Conservation (phyloP, 1,140 invertebrate genomes). For the Helicoverpa zea region DNA sequence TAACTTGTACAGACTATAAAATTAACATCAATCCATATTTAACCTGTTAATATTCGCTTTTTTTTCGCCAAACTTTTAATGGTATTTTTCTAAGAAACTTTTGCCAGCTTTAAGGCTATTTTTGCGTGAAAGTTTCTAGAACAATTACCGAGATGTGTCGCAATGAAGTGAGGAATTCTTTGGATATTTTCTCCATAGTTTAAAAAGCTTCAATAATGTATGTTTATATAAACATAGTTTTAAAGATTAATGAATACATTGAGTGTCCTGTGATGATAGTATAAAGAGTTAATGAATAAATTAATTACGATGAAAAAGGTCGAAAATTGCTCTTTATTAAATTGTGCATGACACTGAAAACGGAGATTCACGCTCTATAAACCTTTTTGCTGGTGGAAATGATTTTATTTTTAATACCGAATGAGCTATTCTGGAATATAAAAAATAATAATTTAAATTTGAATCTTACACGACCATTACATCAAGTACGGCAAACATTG, state of each 20-base stretch:
- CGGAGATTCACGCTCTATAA: too few species aligned
- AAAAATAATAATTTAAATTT: too few species aligned
- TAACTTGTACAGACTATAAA: constrained; percentile 44
- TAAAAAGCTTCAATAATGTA: background rate
- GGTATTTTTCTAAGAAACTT: constrained; percentile 10
- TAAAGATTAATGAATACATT: background rate
- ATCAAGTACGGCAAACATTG: too few species aligned
- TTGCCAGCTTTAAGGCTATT: constrained; percentile 7
- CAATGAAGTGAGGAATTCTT: constrained; percentile 11
- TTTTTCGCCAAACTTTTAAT: constrained; percentile 13
- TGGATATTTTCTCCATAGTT: constrained; percentile 2
- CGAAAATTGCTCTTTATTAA: too few species aligned
- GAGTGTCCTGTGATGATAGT: too few species aligned
- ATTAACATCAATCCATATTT: constrained; percentile 37
- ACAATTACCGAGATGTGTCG: constrained; percentile 14
- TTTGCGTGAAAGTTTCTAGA: constrained; percentile 1
- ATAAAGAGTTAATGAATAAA: too few species aligned
- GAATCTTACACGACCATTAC: too few species aligned
- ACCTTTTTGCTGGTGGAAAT: too few species aligned
- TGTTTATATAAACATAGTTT: background rate
- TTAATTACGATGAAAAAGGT: too few species aligned
- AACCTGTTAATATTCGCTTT: constrained; percentile 11
- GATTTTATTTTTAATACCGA: too few species aligned
- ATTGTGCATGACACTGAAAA: too few species aligned
- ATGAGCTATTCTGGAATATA: too few species aligned